Evolutionary conservation across 2,113 vertebrate species (phyloP).

Genomic region (Sander lucioperca): DNA sequence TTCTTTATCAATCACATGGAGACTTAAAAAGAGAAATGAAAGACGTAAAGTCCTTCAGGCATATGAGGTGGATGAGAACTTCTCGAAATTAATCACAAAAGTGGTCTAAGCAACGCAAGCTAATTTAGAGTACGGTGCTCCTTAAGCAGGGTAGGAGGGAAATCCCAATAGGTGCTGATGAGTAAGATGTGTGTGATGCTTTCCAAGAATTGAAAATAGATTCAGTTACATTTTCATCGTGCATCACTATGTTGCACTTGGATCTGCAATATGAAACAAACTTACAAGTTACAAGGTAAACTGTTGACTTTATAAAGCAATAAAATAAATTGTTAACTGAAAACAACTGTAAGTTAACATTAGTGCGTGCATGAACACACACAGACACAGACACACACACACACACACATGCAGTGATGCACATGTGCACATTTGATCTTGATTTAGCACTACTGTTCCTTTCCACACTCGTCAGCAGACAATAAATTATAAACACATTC

Average conservation of each 20-base stretch:
- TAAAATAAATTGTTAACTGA: background rate
- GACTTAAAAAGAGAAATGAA: background rate
- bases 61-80: background rate
- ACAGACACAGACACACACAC: constrained; percentile 18
- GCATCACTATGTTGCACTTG: background rate
- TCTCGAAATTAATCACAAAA: background rate
- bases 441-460: constrained; percentile 58
- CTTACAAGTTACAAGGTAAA: background rate
- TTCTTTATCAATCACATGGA: constrained; percentile 21
- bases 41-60: background rate
- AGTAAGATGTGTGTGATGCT: constrained; percentile 11
- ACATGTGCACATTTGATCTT: constrained; percentile 32
- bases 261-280: background rate
- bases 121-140: background rate
- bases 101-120: background rate
- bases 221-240: background rate
- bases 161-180: background rate
- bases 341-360: constrained; percentile 2
- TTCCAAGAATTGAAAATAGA: constrained; percentile 17
- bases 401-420: constrained; percentile 1
- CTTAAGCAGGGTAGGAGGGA: background rate
- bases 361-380: background rate
- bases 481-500: constrained; percentile 68
- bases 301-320: background rate
- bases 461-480: constrained; percentile 49